Percentiles rank a stretch among this genome's conserved stretches.
These are phyloP conservation scores for Ruditapes philippinarum DNA, from an alignment of 1,140 invertebrate genomes.

Conservation along the genomic window DNA sequence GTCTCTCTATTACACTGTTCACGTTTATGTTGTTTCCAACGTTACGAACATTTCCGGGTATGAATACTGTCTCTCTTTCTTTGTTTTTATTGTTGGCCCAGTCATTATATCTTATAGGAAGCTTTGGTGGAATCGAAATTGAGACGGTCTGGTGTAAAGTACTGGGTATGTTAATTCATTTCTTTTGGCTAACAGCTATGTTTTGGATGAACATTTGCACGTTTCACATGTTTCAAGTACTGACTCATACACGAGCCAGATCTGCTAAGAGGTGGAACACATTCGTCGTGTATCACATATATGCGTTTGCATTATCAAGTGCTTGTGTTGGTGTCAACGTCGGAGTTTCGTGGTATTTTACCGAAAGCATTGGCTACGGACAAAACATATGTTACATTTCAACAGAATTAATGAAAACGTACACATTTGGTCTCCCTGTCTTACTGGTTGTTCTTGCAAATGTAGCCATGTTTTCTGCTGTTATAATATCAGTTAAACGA, in stretches of 20 bases:
- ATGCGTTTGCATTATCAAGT: neutral
- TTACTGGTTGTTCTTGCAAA: neutral
- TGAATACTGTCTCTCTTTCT: conserved; percentile 7
- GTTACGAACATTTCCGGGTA: conserved; percentile 12
- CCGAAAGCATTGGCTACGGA: neutral
- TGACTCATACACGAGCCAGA: neutral
- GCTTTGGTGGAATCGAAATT: neutral
- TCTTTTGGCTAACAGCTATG: neutral
- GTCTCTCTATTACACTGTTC: neutral
- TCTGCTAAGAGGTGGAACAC: neutral
- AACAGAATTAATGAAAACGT: neutral
- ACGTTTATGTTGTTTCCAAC: neutral
- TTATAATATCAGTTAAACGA: neutral
- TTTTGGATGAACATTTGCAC: conserved; percentile 52
- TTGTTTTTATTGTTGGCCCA: neutral
- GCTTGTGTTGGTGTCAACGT: neutral
- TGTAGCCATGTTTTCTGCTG: neutral
- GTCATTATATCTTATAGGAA: neutral
- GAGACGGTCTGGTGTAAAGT: neutral
- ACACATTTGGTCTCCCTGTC: conserved; percentile 22
- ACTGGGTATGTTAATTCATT: neutral
- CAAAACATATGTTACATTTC: neutral
- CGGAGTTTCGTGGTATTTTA: neutral
- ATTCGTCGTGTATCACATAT: neutral
- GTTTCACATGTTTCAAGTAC: conserved; percentile 24